Percentiles rank a stretch among this genome's conserved stretches.
phyloP scores from a whole-genome alignment of 1,140 invertebrate genomes.

The Lepidostoma basale region DNA sequence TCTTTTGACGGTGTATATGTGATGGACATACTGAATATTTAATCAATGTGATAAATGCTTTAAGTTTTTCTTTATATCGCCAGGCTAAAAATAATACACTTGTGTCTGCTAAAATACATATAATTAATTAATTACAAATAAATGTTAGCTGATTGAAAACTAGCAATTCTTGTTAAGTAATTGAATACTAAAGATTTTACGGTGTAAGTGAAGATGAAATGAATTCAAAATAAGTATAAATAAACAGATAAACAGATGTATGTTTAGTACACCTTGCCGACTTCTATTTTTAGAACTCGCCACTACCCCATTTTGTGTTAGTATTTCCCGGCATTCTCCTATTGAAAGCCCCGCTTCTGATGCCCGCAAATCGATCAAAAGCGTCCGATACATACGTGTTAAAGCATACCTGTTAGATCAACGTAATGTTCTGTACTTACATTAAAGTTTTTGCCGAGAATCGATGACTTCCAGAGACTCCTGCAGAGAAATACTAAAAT shows the following conservation, averaged over 20 bases:
- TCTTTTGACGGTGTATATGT: too few species aligned
- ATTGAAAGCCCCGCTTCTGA: background rate
- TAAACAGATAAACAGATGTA: conserved; percentile 25
- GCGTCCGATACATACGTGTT: background rate
- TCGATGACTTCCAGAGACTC: background rate
- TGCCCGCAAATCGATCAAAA: background rate
- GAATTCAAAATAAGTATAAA: conserved; percentile 14
- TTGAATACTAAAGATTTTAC: too few species aligned
- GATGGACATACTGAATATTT: too few species aligned
- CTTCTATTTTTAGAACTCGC: conserved; percentile 16
- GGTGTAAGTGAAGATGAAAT: too few species aligned
- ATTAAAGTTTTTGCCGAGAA: background rate
- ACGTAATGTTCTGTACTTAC: background rate
- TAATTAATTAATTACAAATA: too few species aligned
- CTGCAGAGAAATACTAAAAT: background rate
- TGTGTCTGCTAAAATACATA: too few species aligned
- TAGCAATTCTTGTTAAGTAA: too few species aligned
- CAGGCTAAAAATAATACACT: too few species aligned
- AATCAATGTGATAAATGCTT: too few species aligned
- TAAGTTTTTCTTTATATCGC: too few species aligned
- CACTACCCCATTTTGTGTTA: conserved; percentile 26
- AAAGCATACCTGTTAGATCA: too few species aligned
- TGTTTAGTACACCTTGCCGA: background rate
- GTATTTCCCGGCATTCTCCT: conserved; percentile 1
- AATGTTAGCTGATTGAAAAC: too few species aligned